A percentile compares a stretch with the other conserved stretches of the same genome.
Evolutionary conservation across 2,797 vertebrate species (phyloP).

Genomic region (Neostethus bicornis): DNA sequence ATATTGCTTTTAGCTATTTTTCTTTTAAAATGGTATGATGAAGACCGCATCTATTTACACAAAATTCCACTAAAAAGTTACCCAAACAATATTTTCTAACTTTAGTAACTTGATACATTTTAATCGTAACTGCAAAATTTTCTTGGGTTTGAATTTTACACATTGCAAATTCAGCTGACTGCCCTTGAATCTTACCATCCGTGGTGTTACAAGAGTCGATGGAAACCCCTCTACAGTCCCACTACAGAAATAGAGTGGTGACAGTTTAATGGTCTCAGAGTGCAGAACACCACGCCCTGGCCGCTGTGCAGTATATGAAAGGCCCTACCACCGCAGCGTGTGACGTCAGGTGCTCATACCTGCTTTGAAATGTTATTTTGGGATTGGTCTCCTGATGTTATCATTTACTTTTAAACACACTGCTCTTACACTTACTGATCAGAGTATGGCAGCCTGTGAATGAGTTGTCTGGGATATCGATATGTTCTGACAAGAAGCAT

Average conservation of each 20-base stretch:
- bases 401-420: slow-evolving; percentile 64
- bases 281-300: slow-evolving; percentile 69
- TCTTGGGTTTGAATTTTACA: slow-evolving; percentile 52
- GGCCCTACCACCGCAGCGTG: slow-evolving; percentile 53
- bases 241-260: slow-evolving; percentile 72
- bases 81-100: slow-evolving; percentile 29
- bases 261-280: slow-evolving; percentile 75
- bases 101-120: slow-evolving; percentile 25
- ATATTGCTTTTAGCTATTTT: too few species aligned
- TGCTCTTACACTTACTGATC: too few species aligned
- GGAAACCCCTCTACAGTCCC: slow-evolving; percentile 55
- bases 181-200: slow-evolving; percentile 64
- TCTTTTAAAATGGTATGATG: too few species aligned
- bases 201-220: slow-evolving; percentile 43
- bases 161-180: slow-evolving; percentile 42
- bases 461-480: too few species aligned
- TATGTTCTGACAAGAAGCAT: too few species aligned
- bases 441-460: too few species aligned
- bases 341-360: slow-evolving; percentile 73
- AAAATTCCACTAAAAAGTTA: slow-evolving; percentile 5
- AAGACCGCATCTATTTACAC: neutral
- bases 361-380: slow-evolving; percentile 53
- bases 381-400: slow-evolving; percentile 42
- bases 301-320: slow-evolving; percentile 63
- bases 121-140: slow-evolving; percentile 59